phyloP scores from a whole-genome alignment of 2,888 invertebrate species.

The Erebia aethiops region DNA sequence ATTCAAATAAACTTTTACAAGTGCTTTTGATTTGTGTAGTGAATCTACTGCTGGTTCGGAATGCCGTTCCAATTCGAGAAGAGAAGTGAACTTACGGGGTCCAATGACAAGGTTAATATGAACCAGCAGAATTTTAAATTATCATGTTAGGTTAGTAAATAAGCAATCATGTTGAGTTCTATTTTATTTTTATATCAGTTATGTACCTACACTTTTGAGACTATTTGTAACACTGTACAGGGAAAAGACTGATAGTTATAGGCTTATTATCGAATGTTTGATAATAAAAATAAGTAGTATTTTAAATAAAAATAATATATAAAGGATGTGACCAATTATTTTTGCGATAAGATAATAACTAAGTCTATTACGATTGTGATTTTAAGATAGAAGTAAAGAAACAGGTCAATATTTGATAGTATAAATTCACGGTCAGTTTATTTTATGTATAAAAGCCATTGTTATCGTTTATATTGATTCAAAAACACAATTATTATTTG shows the following conservation, averaged over 20 bases:
- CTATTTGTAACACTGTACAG: background rate
- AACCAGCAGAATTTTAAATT: too few species aligned
- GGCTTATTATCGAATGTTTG: background rate
- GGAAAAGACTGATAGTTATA: background rate
- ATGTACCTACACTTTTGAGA: background rate
- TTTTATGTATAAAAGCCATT: background rate
- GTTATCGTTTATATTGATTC: background rate
- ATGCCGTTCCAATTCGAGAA: too few species aligned
- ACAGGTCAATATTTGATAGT: background rate
- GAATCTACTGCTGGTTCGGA: too few species aligned
- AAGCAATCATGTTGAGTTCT: too few species aligned
- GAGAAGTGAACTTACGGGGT: too few species aligned
- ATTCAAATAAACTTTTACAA: too few species aligned
- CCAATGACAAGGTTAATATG: too few species aligned
- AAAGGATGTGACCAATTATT: background rate
- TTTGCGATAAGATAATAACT: background rate
- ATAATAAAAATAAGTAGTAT: background rate
- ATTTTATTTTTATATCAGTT: too few species aligned
- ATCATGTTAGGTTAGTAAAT: too few species aligned
- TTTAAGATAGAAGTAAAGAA: background rate
- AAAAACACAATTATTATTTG: background rate
- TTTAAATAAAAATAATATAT: conserved; percentile 2
- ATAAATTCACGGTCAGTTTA: background rate
- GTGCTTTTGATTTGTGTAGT: too few species aligned
- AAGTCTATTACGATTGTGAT: background rate